Conservation (phyloP, 2,888 invertebrate species). For the Agrotis exclamationis region DNA sequence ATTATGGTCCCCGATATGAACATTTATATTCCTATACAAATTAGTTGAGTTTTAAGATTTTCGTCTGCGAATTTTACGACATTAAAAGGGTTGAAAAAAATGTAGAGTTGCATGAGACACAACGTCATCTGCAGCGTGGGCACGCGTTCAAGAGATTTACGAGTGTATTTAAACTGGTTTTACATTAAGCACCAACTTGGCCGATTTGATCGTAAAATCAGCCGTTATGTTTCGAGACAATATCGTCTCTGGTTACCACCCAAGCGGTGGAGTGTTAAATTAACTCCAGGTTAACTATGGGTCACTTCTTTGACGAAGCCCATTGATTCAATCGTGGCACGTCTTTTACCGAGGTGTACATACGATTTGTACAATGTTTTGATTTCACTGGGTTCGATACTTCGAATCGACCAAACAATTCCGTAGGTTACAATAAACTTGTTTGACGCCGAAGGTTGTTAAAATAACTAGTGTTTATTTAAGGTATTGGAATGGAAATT, state of each 20-base stretch:
- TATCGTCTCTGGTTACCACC: conserved; percentile 86
- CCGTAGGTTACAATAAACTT: conserved; percentile 57
- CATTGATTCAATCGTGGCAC: conserved; percentile 65
- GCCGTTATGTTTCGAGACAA: conserved; percentile 86
- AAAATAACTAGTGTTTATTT: conserved; percentile 67
- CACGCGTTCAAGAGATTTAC: conserved; percentile 87
- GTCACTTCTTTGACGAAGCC: conserved; percentile 72
- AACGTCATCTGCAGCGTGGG: conserved; percentile 80
- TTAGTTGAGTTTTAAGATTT: conserved; percentile 12
- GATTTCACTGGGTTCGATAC: conserved; percentile 26
- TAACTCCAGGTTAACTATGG: conserved; percentile 84
- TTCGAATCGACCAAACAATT: conserved; percentile 37
- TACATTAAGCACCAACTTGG: conserved; percentile 87
- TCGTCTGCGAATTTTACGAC: conserved; percentile 29
- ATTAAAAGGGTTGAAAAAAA: conserved; percentile 62
- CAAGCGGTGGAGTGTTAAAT: conserved; percentile 83
- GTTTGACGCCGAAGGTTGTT: conserved; percentile 66
- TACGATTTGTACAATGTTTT: conserved; percentile 21
- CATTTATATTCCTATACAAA: background rate
- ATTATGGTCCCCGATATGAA: background rate
- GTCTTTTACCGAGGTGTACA: conserved; percentile 19
- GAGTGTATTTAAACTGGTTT: conserved; percentile 90
- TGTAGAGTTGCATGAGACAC: conserved; percentile 74
- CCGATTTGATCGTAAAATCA: conserved; percentile 89
- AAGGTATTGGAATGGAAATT: conserved; percentile 77